Evolutionary conservation across 1,140 invertebrate genomes (phyloP).

Genomic region (Leptinotarsa defecta): DNA sequence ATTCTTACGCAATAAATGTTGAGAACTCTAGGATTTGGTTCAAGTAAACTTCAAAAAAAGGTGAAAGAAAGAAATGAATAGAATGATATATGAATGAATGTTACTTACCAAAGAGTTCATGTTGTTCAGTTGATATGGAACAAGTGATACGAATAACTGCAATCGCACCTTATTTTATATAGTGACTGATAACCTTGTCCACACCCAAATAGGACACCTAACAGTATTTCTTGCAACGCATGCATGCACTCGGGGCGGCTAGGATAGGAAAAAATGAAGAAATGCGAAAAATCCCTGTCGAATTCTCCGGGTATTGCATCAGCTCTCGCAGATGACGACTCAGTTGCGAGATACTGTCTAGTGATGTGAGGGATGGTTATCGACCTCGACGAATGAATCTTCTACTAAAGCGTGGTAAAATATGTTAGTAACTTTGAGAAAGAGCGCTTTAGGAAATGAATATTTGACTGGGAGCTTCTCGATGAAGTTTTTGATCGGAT

Average conservation of each 20-base stretch:
- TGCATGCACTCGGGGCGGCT: constrained; percentile 17
- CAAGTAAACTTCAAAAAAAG: too few species aligned
- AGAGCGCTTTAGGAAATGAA: too few species aligned
- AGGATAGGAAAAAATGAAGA: constrained; percentile 10
- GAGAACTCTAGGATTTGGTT: too few species aligned
- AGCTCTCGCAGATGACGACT: background rate
- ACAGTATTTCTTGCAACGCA: constrained; percentile 21
- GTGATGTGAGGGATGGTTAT: constrained; percentile 2
- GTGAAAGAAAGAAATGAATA: background rate
- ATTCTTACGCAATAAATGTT: too few species aligned
- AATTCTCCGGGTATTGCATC: constrained; percentile 11
- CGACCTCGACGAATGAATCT: background rate
- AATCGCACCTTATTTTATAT: constrained; percentile 29
- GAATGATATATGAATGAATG: background rate
- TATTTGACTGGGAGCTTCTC: too few species aligned
- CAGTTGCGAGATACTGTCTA: background rate
- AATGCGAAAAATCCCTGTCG: constrained; percentile 14
- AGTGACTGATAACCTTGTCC: constrained; percentile 30
- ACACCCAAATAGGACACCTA: constrained; percentile 30
- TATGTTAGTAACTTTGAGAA: too few species aligned
- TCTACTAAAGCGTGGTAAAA: too few species aligned
- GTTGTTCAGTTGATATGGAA: constrained; percentile 29
- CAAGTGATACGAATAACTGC: constrained; percentile 27
- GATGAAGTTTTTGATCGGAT: too few species aligned
- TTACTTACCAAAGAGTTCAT: constrained; percentile 32